phyloP scores from a whole-genome alignment of 1,140 invertebrate species.

The Triops cancriformis region DNA sequence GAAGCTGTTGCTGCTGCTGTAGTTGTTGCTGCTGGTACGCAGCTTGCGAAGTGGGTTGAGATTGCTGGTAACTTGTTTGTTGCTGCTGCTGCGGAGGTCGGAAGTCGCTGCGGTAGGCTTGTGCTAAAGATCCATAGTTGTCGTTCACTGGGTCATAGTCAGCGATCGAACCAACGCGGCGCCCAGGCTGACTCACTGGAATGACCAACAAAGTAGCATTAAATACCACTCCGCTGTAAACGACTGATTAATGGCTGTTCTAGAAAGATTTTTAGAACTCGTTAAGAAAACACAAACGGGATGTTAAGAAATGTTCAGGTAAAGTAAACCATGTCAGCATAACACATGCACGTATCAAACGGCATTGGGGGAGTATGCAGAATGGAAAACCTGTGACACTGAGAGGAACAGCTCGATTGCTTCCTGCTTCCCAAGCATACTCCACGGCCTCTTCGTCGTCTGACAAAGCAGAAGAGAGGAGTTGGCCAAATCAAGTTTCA shows the following conservation, averaged over 20 bases:
- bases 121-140: slow-evolving; percentile 66
- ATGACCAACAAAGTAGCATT: neutral
- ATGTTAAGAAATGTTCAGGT: neutral
- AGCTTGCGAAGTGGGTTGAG: neutral
- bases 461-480: neutral
- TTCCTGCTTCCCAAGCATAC: slow-evolving; percentile 20
- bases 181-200: slow-evolving; percentile 40
- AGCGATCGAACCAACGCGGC: slow-evolving; percentile 81
- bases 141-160: slow-evolving; percentile 94
- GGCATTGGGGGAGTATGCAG: neutral
- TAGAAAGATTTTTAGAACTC: too few species aligned
- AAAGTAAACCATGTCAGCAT: neutral
- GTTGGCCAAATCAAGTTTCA: neutral
- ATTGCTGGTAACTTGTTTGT: slow-evolving; percentile 26
- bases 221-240: neutral
- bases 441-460: slow-evolving; percentile 16
- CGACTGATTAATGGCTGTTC: too few species aligned
- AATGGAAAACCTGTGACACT: neutral
- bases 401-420: slow-evolving; percentile 14
- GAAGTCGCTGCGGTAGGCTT: slow-evolving; percentile 37
- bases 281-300: neutral
- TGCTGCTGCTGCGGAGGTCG: slow-evolving; percentile 31
- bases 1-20: slow-evolving; percentile 27
- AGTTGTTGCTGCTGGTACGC: slow-evolving; percentile 15
- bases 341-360: neutral